phyloP scores from a whole-genome alignment of 2,113 vertebrate genomes.

The Bucco capensis region DNA sequence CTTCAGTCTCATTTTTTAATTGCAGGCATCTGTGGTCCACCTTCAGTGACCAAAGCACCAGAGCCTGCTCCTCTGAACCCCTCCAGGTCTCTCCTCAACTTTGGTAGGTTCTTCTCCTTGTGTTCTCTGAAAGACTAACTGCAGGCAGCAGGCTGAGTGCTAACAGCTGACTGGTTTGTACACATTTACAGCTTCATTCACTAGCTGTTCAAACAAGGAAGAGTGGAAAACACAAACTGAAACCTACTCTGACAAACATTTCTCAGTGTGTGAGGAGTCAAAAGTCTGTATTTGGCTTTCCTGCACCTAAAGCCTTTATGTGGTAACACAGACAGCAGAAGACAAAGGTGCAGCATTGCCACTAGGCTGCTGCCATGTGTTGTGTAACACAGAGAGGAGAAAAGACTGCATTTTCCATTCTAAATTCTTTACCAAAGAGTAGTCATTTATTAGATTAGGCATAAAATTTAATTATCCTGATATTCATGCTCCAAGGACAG shows the following conservation, averaged over 20 bases:
- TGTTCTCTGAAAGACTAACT: background rate
- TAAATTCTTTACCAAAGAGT: background rate
- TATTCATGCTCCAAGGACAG: background rate
- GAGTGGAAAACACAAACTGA: background rate
- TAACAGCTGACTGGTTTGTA: too few species aligned
- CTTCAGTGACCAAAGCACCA: conserved; percentile 47
- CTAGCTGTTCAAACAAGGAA: background rate
- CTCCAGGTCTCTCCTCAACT: conserved; percentile 60
- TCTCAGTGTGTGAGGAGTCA: background rate
- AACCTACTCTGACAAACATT: background rate
- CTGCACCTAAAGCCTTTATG: background rate
- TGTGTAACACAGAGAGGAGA: background rate
- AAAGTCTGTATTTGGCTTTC: background rate
- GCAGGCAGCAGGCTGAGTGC: background rate
- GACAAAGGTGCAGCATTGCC: background rate
- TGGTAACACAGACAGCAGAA: background rate
- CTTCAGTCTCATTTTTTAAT: background rate
- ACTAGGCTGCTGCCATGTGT: background rate
- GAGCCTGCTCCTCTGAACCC: conserved; percentile 44
- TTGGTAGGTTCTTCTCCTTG: conserved; percentile 66
- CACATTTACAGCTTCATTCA: background rate
- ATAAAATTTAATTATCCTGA: background rate
- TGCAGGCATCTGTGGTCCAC: conserved; percentile 65
- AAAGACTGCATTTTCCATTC: background rate
- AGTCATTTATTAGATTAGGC: background rate